A percentile compares a stretch with the other conserved stretches of the same genome.
phyloP scores from a whole-genome alignment of 2,797 vertebrate genomes.

The Gobionotothen gibberifrons region DNA sequence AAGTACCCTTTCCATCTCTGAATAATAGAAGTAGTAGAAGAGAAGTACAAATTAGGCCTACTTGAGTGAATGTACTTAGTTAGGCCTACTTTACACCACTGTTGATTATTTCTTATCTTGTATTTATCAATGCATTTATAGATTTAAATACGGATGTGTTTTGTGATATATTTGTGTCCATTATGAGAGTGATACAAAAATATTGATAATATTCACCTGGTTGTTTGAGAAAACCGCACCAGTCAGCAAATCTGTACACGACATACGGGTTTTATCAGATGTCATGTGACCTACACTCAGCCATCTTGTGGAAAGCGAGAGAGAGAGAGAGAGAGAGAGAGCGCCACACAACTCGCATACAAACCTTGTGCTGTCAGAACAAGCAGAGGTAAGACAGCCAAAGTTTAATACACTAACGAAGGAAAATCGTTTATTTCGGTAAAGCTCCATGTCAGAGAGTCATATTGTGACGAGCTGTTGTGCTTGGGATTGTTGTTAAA shows the following conservation, averaged over 20 bases:
- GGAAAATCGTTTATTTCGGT: slow-evolving; percentile 32
- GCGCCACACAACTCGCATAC: slow-evolving; percentile 83
- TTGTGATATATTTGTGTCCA: not conserved
- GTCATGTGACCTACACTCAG: slow-evolving; percentile 86
- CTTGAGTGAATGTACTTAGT: too few species aligned
- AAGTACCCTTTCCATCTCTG: too few species aligned
- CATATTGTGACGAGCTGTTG: slow-evolving; percentile 27
- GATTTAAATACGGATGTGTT: not conserved
- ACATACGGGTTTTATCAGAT: slow-evolving; percentile 74
- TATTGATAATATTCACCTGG: not conserved
- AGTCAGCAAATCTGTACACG: slow-evolving; percentile 70
- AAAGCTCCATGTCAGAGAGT: slow-evolving; percentile 37
- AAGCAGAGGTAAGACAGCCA: slow-evolving; percentile 88
- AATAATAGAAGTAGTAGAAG: too few species aligned
- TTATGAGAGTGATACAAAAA: not conserved
- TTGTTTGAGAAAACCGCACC: slow-evolving; percentile 16
- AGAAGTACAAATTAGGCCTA: too few species aligned
- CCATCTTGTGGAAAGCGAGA: slow-evolving; percentile 88
- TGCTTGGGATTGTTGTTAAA: slow-evolving; percentile 55
- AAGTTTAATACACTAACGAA: slow-evolving; percentile 63
- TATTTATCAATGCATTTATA: not conserved
- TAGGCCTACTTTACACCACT: too few species aligned
- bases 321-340: slow-evolving; percentile 49
- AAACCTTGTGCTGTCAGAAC: slow-evolving; percentile 87
- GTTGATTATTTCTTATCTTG: too few species aligned